phyloP scores from a whole-genome alignment of 2,797 vertebrate species.

The Lepidocolaptes lacrymiger region DNA sequence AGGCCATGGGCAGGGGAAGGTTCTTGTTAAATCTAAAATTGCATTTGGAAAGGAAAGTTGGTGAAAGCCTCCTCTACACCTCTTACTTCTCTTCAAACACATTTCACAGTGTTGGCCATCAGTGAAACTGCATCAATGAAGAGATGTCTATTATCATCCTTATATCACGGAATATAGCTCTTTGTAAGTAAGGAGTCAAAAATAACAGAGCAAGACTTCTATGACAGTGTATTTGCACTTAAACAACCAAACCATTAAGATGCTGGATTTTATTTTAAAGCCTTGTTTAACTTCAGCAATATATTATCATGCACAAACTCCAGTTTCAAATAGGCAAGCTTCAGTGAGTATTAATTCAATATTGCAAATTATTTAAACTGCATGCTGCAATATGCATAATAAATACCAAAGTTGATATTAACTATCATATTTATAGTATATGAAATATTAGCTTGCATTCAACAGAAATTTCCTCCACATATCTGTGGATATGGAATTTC shows the following conservation, averaged over 20 bases:
- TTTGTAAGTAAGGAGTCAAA: background rate
- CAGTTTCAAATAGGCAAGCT: background rate
- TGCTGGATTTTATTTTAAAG: background rate
- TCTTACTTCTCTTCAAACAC: background rate
- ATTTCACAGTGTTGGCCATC: background rate
- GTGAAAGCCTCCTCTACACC: background rate
- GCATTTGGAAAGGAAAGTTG: background rate
- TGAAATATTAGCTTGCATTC: background rate
- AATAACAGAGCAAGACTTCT: background rate
- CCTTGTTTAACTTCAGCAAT: background rate
- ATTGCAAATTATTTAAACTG: background rate
- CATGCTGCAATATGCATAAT: background rate
- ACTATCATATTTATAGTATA: background rate
- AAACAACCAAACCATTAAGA: background rate
- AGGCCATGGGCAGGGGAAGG: background rate
- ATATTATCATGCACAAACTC: background rate
- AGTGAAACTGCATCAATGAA: background rate
- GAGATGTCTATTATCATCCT: background rate
- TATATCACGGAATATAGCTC: background rate
- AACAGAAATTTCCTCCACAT: background rate
- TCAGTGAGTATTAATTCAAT: background rate
- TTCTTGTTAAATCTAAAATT: background rate
- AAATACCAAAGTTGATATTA: background rate
- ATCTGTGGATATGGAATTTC: background rate
- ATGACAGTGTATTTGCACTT: background rate